phyloP scores from a whole-genome alignment of 2,113 vertebrate species.

The Antechinus flavipes region DNA sequence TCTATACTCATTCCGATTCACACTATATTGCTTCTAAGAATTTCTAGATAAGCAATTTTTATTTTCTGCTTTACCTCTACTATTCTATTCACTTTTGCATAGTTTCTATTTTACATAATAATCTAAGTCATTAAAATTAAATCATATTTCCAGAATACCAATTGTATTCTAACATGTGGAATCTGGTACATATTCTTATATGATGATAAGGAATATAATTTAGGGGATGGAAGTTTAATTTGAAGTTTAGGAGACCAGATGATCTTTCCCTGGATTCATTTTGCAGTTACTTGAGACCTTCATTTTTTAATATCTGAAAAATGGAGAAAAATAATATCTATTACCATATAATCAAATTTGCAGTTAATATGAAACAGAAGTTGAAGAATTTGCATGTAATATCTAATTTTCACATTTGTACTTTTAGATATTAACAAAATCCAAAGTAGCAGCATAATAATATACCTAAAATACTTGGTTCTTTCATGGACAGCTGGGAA shows the following conservation, averaged over 20 bases:
- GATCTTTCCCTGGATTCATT: not conserved
- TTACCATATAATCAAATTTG: not conserved
- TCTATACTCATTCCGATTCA: not conserved
- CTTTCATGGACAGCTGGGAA: not conserved
- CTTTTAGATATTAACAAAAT: not conserved
- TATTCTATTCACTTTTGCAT: not conserved
- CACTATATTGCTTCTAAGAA: not conserved
- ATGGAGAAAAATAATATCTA: not conserved
- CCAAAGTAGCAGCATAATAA: not conserved
- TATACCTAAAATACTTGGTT: not conserved
- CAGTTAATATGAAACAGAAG: not conserved
- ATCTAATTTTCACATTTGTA: not conserved
- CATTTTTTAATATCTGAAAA: slow-evolving; percentile 6
- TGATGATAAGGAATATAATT: not conserved
- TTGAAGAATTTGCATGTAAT: not conserved
- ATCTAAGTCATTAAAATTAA: slow-evolving; percentile 21
- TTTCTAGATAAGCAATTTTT: not conserved
- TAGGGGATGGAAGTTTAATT: slow-evolving; percentile 1
- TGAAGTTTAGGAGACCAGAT: not conserved
- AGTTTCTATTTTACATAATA: not conserved
- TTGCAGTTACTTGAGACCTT: not conserved
- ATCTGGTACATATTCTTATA: not conserved
- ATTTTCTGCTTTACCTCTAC: not conserved
- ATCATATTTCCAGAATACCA: slow-evolving; percentile 40
- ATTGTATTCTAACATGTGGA: not conserved